Base-by-base conservation (phyloP, 2,888 invertebrate genomes). In the Emmelina monodactyla region DNA sequence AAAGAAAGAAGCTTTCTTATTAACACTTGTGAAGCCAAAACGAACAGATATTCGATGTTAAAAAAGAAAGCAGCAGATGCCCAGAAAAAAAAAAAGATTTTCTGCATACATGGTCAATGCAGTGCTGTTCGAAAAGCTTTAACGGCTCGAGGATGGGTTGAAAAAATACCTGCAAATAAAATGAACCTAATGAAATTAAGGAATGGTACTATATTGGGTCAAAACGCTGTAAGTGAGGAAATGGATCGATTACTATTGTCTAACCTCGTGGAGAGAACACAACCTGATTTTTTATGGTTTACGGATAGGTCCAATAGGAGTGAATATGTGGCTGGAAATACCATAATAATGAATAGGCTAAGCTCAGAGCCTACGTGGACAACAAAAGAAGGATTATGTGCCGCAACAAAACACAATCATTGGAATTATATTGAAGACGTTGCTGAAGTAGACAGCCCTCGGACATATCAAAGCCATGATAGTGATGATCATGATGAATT, bases 91-190 rank as follows among this genome's bases (percentile, higher is more conserved):
- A 66, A 62, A 36, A 84, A 83, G 62, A 82, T 83, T 43, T 85
- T 84, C 55, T 69, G 80, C 1, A 60, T 86, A 13, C 67, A 72
- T 33, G 86, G 86, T 3, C 53, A 50, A 30, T 84, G 73, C 44
- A 64, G 62, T 14, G 65, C 80, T 2, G 64, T 88, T 7, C 67
- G 85, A 31, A 75, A 71, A 43, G 86, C 88, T 1, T 63, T 91
- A 37, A 45, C 83, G 30, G 79, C 82, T 29, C 70, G 78, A 22
- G 90, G 89, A 0, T 91, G 91, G 91, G 66, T 91, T 2, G 90
- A 91, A 62, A 91, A 89, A 62, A 57, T 85, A 16, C 66, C 83
- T 5, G 40, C 55, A 2, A 55, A 55, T 32, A 54, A 52, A 44
- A 75, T 78, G 70, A 76, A 69, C 45, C 44, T 78, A 19, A 38